Evolutionary conservation across 2,888 invertebrate species (phyloP).

Genomic region (Prionchulus punctatus): DNA sequence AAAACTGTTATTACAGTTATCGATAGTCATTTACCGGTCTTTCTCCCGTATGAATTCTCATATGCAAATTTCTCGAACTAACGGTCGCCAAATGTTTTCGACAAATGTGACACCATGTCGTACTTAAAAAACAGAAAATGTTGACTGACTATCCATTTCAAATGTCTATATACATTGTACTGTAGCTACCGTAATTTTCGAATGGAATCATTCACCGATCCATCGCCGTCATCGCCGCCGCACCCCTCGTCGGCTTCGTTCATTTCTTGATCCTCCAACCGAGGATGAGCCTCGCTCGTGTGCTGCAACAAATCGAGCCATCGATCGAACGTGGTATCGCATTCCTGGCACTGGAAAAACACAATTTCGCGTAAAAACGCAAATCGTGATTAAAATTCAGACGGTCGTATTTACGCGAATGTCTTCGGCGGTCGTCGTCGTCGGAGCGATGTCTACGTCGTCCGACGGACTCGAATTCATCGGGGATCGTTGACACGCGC

Average conservation of each 20-base stretch:
- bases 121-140: background rate
- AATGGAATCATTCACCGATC: background rate
- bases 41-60: slow-evolving; percentile 18
- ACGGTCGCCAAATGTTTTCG: slow-evolving; percentile 12
- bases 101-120: slow-evolving; percentile 12
- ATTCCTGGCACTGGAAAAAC: slow-evolving; percentile 9
- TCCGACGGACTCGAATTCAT: no score
- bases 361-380: no score
- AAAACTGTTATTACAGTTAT: no score
- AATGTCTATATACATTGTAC: background rate
- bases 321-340: background rate
- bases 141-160: background rate
- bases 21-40: slow-evolving; percentile 17
- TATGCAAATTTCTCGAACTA: slow-evolving; percentile 13
- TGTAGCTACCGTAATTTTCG: background rate
- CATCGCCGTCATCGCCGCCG: background rate
- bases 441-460: no score
- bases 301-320: slow-evolving; percentile 10
- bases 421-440: no score
- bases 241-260: background rate
- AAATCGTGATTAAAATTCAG: no score
- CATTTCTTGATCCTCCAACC: background rate
- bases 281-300: slow-evolving; percentile 4
- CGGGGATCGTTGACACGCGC: no score
- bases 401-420: no score